These are phyloP conservation scores for Hyposmocoma kahamanoa DNA, from an alignment of 1,140 invertebrate genomes.

Conservation along the genomic window DNA sequence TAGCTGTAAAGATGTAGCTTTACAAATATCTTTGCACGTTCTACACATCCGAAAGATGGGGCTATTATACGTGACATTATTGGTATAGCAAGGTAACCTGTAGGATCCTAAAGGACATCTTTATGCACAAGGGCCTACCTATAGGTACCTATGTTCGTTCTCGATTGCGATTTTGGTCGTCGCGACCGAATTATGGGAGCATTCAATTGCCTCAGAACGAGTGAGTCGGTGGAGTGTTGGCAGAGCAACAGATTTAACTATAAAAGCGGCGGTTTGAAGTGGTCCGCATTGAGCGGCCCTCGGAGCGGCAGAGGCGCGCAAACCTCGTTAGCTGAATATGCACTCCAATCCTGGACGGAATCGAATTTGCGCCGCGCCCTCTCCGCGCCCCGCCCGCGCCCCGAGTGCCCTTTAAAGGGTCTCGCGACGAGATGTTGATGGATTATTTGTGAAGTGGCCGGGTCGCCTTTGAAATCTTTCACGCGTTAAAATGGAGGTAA, in stretches of 20 bases:
- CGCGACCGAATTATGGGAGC: too few species aligned
- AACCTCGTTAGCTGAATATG: conserved; percentile 60
- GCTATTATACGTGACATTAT: too few species aligned
- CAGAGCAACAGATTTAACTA: not conserved
- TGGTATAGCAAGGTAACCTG: too few species aligned
- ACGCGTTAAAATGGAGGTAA: conserved; percentile 70
- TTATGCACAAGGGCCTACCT: too few species aligned
- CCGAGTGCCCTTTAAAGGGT: conserved; percentile 28
- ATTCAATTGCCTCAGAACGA: too few species aligned
- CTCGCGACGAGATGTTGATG: conserved; percentile 55
- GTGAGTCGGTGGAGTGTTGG: too few species aligned
- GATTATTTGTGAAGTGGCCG: conserved; percentile 69
- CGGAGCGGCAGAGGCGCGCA: conserved; percentile 10
- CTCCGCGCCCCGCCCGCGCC: conserved; percentile 15
- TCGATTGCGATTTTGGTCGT: too few species aligned
- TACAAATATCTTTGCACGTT: too few species aligned
- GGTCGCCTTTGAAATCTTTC: conserved; percentile 66
- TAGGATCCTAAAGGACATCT: too few species aligned
- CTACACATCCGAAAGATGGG: too few species aligned
- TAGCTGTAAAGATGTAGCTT: too few species aligned
- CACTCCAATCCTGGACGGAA: conserved; percentile 61
- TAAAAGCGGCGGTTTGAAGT: conserved; percentile 24
- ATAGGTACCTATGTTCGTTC: too few species aligned
- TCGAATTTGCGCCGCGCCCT: conserved; percentile 57
- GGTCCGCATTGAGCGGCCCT: conserved; percentile 4